Evolutionary conservation across 2,113 vertebrate species (phyloP).

Genomic region (Triplophysa dalaica): DNA sequence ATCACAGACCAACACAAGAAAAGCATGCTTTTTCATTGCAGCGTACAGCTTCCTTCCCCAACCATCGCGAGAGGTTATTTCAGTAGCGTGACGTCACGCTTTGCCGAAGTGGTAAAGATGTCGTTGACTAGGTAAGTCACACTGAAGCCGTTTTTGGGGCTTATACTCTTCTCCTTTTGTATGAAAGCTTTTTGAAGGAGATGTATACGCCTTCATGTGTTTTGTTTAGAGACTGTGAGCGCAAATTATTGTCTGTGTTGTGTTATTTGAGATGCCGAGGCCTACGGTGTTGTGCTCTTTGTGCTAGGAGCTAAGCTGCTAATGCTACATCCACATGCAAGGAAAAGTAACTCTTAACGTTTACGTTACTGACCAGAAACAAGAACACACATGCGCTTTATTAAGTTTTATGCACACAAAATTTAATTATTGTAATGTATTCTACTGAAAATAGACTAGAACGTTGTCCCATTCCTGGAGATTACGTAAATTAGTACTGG

Average conservation of each 20-base stretch:
- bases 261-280: background rate
- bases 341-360: background rate
- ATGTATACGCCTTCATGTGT: background rate
- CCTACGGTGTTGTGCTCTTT: slow-evolving; percentile 24
- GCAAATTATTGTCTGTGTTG: background rate
- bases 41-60: background rate
- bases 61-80: slow-evolving; percentile 34
- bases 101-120: slow-evolving; percentile 77
- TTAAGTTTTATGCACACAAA: background rate
- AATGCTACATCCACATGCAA: slow-evolving; percentile 14
- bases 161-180: background rate
- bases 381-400: background rate
- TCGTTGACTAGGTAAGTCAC: slow-evolving; percentile 83
- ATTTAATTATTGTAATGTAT: too few species aligned
- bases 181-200: background rate
- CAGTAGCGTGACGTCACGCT: slow-evolving; percentile 51
- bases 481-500: too few species aligned
- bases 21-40: too few species aligned
- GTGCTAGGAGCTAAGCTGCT: slow-evolving; percentile 1
- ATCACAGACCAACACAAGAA: too few species aligned
- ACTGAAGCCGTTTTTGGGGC: background rate
- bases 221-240: background rate
- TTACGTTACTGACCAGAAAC: background rate
- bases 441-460: too few species aligned
- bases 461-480: too few species aligned